A percentile compares a stretch with the other conserved stretches of the same genome.
phyloP scores from a whole-genome alignment of 2,888 invertebrate species.

The Coenonympha glycerion region DNA sequence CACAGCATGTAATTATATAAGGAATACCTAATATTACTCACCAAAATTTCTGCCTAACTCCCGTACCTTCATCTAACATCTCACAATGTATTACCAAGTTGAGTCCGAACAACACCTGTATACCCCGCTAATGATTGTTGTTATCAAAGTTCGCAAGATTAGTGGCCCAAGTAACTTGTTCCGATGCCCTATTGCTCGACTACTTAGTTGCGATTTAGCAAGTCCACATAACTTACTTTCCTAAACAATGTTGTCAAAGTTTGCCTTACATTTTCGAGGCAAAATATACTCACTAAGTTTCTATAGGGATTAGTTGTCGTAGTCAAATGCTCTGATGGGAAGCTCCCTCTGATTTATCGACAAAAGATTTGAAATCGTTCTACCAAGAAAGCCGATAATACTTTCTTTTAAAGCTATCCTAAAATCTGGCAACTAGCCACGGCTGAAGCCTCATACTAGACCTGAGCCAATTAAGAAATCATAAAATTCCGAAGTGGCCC shows the following conservation, averaged over 20 bases:
- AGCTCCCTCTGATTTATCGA: not conserved
- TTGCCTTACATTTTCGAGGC: not conserved
- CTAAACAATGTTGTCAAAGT: too few relatives aligned
- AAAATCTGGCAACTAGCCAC: too few relatives aligned
- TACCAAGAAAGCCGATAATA: not conserved
- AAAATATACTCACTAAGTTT: not conserved
- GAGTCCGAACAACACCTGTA: conserved; percentile 18
- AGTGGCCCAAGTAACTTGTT: conserved; percentile 8
- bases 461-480: too few relatives aligned
- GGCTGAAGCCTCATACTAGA: too few relatives aligned
- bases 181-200: conserved; percentile 3
- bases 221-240: not conserved
- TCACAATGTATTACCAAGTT: conserved; percentile 15
- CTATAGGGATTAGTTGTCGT: not conserved
- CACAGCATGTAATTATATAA: too few relatives aligned
- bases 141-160: conserved; percentile 19
- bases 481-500: too few relatives aligned
- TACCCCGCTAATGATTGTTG: conserved; percentile 21
- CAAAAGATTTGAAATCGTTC: not conserved
- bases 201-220: conserved; percentile 2
- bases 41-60: not conserved
- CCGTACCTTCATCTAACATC: not conserved
- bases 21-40: not conserved
- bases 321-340: not conserved
- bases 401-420: too few relatives aligned